Conservation (phyloP, 2,113 vertebrate species). For the Mixornis gularis region DNA sequence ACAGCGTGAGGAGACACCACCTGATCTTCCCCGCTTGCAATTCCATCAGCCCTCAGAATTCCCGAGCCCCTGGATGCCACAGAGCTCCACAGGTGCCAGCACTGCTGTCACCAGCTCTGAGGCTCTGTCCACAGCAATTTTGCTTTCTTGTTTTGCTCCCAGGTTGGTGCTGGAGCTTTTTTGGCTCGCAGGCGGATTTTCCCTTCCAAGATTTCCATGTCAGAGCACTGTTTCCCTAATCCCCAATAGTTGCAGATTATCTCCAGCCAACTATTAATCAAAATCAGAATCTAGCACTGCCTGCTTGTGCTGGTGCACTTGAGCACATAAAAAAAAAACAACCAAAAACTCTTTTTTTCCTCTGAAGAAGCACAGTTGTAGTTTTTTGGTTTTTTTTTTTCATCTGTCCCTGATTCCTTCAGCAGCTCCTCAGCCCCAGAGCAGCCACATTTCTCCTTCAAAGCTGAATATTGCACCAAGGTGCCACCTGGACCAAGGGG, state of each 20-base stretch:
- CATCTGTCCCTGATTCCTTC: not conserved
- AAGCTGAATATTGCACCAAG: not conserved
- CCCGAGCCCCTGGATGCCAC: rapidly evolving
- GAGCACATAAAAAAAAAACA: not conserved
- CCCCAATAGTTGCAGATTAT: not conserved
- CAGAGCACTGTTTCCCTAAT: constrained; percentile 14
- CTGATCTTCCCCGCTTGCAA: rapidly evolving
- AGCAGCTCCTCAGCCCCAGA: not conserved
- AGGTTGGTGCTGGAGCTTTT: not conserved
- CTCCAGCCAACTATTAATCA: constrained; percentile 46
- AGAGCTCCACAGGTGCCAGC: not conserved
- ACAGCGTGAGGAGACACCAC: rapidly evolving
- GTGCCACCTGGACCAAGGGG: not conserved
- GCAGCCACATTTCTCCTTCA: not conserved
- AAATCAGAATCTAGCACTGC: not conserved
- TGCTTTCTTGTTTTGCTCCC: not conserved
- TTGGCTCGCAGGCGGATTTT: not conserved
- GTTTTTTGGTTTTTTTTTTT: not conserved
- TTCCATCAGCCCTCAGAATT: not conserved
- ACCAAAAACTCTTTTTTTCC: not conserved
- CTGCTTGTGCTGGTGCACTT: not conserved
- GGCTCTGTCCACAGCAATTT: not conserved
- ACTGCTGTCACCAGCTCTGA: not conserved
- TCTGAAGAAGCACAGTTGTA: not conserved
- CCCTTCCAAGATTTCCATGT: constrained; percentile 15